Evolutionary conservation across 2,888 invertebrate species (phyloP).

Genomic region (Camponotus fellah): DNA sequence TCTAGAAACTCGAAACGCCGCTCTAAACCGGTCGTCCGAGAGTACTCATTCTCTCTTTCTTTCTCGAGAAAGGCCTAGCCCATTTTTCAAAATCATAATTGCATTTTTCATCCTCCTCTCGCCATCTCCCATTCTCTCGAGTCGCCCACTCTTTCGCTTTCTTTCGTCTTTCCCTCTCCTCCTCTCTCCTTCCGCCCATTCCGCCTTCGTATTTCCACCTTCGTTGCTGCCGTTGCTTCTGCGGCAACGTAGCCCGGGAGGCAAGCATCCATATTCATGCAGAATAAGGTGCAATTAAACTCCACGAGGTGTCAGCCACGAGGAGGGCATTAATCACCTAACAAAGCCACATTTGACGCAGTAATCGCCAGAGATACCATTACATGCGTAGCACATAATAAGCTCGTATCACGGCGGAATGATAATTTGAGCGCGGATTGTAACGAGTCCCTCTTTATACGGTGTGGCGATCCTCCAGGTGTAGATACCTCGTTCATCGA

Average conservation of each 20-base stretch:
- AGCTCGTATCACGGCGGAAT: conserved; percentile 80
- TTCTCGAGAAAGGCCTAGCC: conserved; percentile 68
- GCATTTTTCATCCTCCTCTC: conserved; percentile 81
- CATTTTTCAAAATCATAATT: conserved; percentile 86
- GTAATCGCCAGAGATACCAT: conserved; percentile 83
- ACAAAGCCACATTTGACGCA: conserved; percentile 84
- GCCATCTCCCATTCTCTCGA: conserved; percentile 55
- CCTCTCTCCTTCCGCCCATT: conserved; percentile 28
- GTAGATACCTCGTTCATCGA: conserved; percentile 53
- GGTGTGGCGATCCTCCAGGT: conserved; percentile 40
- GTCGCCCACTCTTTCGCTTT: conserved; percentile 43
- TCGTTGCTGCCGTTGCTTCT: conserved; percentile 69
- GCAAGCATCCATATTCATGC: conserved; percentile 86
- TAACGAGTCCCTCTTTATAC: conserved; percentile 59
- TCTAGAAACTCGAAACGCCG: conserved; percentile 47
- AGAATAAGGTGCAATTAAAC: conserved; percentile 86
- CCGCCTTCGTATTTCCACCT: conserved; percentile 60
- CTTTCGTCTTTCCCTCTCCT: conserved; percentile 51
- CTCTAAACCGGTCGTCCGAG: conserved; percentile 74
- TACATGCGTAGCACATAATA: conserved; percentile 81
- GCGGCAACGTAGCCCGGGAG: conserved; percentile 78
- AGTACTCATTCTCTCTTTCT: conserved; percentile 61
- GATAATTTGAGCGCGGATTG: conserved; percentile 74
- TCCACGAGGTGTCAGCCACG: conserved; percentile 85
- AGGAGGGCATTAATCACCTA: conserved; percentile 85